A percentile compares a stretch with the other conserved stretches of the same genome.
phyloP scores from a whole-genome alignment of 1,140 invertebrate genomes.

The Musca vetustissima region DNA sequence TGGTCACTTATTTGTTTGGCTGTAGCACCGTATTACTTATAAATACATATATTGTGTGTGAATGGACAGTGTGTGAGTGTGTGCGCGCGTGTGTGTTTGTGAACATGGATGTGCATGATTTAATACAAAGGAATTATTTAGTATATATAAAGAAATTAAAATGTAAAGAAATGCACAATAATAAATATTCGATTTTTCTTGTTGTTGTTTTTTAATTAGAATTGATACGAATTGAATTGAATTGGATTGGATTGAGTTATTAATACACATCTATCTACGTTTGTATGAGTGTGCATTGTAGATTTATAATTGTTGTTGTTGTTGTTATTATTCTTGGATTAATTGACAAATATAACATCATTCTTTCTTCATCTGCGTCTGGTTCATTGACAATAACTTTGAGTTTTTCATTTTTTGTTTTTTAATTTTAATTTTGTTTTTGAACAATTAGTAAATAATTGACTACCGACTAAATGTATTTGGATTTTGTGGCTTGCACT shows the following conservation, averaged over 20 bases:
- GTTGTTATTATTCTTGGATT: neutral
- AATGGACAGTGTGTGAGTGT: too few species aligned
- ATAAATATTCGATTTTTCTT: conserved; percentile 8
- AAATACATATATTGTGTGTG: too few species aligned
- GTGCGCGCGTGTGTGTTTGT: too few species aligned
- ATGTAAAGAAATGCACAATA: neutral
- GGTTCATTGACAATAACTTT: neutral
- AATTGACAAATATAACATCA: conserved; percentile 11
- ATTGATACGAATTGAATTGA: neutral
- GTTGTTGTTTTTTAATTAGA: neutral
- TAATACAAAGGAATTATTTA: too few species aligned
- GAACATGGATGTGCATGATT: too few species aligned
- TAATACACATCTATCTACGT: too few species aligned
- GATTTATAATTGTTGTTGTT: neutral
- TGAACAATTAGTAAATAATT: conserved; percentile 8
- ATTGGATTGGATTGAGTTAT: too few species aligned
- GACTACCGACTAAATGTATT: conserved; percentile 11
- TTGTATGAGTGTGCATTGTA: too few species aligned
- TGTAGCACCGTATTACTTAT: too few species aligned
- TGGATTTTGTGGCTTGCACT: too few species aligned
- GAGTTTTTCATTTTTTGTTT: neutral
- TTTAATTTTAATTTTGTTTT: neutral
- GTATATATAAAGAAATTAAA: too few species aligned
- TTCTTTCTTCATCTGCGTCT: neutral
- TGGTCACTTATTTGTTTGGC: too few species aligned